phyloP scores from a whole-genome alignment of 2,797 vertebrate genomes.

The Cygnus olor region DNA sequence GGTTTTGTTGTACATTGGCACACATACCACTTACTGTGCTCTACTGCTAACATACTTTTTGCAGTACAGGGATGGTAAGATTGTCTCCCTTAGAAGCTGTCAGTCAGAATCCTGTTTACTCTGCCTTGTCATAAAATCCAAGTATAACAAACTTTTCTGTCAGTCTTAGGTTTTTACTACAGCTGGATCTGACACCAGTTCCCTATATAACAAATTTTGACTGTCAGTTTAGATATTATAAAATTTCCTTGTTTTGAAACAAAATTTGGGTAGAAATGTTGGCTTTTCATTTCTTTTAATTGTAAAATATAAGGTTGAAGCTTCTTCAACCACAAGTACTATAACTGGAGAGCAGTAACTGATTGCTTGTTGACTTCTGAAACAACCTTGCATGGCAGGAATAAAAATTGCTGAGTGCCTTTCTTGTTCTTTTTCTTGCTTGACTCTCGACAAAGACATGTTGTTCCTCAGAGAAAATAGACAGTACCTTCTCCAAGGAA shows the following conservation, averaged over 20 bases:
- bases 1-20: not conserved
- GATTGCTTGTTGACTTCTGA: not conserved
- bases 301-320: not conserved
- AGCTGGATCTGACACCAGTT: constrained; percentile 28
- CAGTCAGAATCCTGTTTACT: constrained; percentile 37
- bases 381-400: not conserved
- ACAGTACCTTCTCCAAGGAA: not conserved
- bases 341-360: not conserved
- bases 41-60: not conserved
- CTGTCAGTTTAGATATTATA: not conserved
- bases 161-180: constrained; percentile 26
- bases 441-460: not conserved
- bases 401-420: not conserved
- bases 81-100: constrained; percentile 5
- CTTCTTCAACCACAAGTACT: not conserved
- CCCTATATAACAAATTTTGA: not conserved
- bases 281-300: not conserved
- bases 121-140: constrained; percentile 27
- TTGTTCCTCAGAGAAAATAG: not conserved
- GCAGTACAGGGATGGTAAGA: not conserved
- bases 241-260: constrained; percentile 1
- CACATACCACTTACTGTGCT: not conserved
- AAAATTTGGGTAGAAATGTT: not conserved
- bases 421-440: not conserved
- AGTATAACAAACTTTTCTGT: constrained; percentile 42